Conservation (phyloP, 2,888 invertebrate species). For the Metalampra italica region DNA sequence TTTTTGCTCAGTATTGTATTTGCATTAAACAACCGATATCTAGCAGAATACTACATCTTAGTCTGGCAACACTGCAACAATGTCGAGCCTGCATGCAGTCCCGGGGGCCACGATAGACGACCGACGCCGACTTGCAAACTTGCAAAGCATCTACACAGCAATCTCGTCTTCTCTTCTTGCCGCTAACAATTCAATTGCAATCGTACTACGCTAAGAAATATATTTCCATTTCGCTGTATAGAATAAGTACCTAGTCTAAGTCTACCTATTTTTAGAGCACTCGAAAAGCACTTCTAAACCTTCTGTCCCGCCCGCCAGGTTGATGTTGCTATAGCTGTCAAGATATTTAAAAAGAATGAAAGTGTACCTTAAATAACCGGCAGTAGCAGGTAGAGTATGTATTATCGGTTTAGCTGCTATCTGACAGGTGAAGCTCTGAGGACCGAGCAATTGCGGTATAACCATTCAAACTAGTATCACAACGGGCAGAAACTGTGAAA, state of each 20-base stretch:
- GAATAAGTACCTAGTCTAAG: neutral
- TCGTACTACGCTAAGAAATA: conserved; percentile 13
- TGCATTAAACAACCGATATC: no score
- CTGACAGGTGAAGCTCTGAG: no score
- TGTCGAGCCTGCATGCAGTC: conserved; percentile 10
- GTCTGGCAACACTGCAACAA: no score
- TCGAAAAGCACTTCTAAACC: neutral
- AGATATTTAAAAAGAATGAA: neutral
- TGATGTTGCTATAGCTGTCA: neutral
- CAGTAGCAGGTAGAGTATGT: no score
- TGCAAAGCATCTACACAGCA: conserved; percentile 32
- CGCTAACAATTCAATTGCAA: conserved; percentile 40
- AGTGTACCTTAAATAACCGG: no score
- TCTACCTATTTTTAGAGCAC: neutral
- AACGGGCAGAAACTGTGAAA: no score
- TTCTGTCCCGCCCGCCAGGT: neutral
- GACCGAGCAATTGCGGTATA: no score
- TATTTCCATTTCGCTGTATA: neutral
- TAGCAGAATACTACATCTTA: no score
- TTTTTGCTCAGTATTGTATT: no score
- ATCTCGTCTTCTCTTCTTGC: conserved; percentile 31
- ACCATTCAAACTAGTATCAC: no score
- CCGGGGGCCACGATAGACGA: conserved; percentile 15
- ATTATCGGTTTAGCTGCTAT: no score
- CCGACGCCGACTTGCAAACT: conserved; percentile 11